Conservation (phyloP, 2,113 vertebrate species). For the Petromus typicus region DNA sequence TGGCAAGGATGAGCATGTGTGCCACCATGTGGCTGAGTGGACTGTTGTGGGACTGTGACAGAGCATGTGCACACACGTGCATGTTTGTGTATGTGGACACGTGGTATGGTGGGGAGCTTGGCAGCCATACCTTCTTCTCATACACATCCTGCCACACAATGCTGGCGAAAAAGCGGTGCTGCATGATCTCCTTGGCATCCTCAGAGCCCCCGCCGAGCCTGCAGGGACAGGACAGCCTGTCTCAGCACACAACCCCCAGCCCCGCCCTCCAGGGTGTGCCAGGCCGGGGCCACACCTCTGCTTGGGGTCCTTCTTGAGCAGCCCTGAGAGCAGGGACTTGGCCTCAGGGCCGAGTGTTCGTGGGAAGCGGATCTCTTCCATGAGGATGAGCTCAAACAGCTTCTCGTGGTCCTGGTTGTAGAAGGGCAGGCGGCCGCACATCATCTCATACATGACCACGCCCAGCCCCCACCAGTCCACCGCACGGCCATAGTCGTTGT, state of each 20-base stretch:
- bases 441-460: conserved; percentile 92
- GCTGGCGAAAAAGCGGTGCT: conserved; percentile 96
- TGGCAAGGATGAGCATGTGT: rapidly evolving
- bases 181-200: conserved; percentile 99
- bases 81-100: no score
- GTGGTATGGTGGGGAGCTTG: neutral
- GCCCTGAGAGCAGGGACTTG: conserved; percentile 89
- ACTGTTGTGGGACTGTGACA: neutral
- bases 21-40: neutral
- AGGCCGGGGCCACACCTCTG: conserved; percentile 84
- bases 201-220: conserved; percentile 97
- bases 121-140: conserved; percentile 93
- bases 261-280: neutral
- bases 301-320: conserved; percentile 91
- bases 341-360: conserved; percentile 90
- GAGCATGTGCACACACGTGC: neutral
- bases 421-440: conserved; percentile 91
- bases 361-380: conserved; percentile 91
- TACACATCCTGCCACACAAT: conserved; percentile 98
- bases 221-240: neutral
- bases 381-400: conserved; percentile 91
- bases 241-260: rapidly evolving
- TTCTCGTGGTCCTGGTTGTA: conserved; percentile 92
- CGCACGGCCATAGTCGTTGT: conserved; percentile 90
- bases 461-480: conserved; percentile 93